Base-by-base conservation (phyloP, 2,113 vertebrate genomes). In the Cavia porcellus region DNA sequence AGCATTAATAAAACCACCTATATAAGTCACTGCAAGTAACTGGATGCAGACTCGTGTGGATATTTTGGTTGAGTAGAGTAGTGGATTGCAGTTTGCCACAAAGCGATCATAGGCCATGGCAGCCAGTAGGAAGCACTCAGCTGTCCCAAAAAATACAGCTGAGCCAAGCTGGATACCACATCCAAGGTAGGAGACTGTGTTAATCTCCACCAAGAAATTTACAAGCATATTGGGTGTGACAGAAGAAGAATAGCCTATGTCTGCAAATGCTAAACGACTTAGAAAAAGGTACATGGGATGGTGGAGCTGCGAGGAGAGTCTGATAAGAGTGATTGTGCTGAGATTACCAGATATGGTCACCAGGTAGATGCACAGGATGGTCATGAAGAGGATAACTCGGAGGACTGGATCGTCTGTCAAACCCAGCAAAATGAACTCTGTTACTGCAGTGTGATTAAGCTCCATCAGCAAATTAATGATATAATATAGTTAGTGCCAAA, bases 221-320 rank as follows among this genome's bases (percentile, higher is more conserved):
- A 70, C 11, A 24, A 97, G 94, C 95, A 97, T 95, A 11, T 91
- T 77, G 24, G 94, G 96, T 66, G 94, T 96, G 66, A 97, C 90
- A n/a, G 90, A 77, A 12, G 95, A 96, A 45, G 95, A 94, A 24
- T 1, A 86, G 35, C 74, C 62, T 9, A 90, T 57, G 77, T 97
- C 96, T n/a, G 59, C 66, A 20, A 77, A 47, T 7, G 74, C 74
- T 42, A 47, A 6, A 22, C 47, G 24, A 45, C 74, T 77, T 12
- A 77, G 74, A 77, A 77, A 77, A 77, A 47, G 66, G 74, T 77
- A 77, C 74, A 77, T 77, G 42, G 74, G 74, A 15, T 47, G 74
- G 9, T 77, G 74, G 25, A 77, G 74, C 74, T 47, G 42, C 47
- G 74, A 30, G 5, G 74, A 75, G 72, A 75, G 72, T 75, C 72